Base-by-base conservation (phyloP, 2,888 invertebrate species). In the Brachyopa scutellaris region DNA sequence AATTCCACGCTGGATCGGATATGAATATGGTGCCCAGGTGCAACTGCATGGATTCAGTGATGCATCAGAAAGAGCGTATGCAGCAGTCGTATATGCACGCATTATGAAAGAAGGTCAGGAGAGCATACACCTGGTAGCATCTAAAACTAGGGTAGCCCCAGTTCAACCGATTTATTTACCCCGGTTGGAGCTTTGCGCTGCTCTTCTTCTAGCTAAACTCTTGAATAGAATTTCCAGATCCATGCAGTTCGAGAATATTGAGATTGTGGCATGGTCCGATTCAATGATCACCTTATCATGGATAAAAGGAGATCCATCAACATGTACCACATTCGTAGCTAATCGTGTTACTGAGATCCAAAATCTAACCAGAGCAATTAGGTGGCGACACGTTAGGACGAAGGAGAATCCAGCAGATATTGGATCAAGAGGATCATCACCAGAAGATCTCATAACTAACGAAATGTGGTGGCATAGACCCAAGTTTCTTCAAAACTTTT, bases 401-500 rank as follows among this genome's bases (percentile, higher is more conserved):
- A n/a, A n/a, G n/a, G n/a, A n/a, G n/a, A n/a, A n/a, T n/a, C n/a
- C n/a, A n/a, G n/a, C 85, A 1, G 85, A 85, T 42, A 21, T 70
- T 5, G 70, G 79, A 17, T 85, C 85, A 3, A 64, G 85, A 9
- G 85, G 85, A 19, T 42, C 66, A 0, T 6, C 36, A 23, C 55
- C 8, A 36, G n/a, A 36, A 38, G 15, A 57, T 1, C 23, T 57
- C 1, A 57, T 40, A 5, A 36, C 11, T 2, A 55, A n/a, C 8
- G 11, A 38, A 33, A 33, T 55, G 23, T 55, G 55, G 55, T 55
- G 55, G 55, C 2, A 21, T 26, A 38, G 57, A 5, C 57, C 57
- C 23, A 19, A 15, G 21, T 40, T 57, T 36, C 21, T 23, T 1
- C 8, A 40, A 2, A 11, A 11, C 1, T 40, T 40, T 40, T 8